Base-by-base conservation (phyloP, 2,113 vertebrate genomes). In the Eubucco bourcierii region DNA sequence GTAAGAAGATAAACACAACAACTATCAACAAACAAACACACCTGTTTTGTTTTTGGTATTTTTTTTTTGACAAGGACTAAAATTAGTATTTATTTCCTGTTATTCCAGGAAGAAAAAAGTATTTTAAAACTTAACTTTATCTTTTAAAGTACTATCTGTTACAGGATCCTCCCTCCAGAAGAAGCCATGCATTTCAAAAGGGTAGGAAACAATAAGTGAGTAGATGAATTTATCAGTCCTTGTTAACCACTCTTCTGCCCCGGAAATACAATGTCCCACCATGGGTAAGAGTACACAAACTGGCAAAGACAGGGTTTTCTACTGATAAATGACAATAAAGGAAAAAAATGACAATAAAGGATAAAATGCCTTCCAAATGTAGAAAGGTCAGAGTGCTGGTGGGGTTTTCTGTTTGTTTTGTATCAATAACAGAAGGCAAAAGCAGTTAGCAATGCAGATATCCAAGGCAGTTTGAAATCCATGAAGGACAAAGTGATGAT, bases 391-490 rank as follows among this genome's bases (percentile, higher is more conserved):
- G 46, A 56, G 90, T n/a, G 84, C 71, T 80, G 0, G 1, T 73
- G 63, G 50, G 50, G 44, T 34, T 82, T 92, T 56, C 84, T 68
- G 63, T 80, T 93, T 95, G 91, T 90, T 95, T 89, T 80, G 8
- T 61, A 70, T 78, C 89, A 94, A 64, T 80, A 94, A 88, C 94
- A 95, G 91, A 95, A 94, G 80, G 95, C 73, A 87, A 3, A 16
- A 68, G 81, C 74, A 88, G 87, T 75, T 80, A 96, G 80, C 33
- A 71, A 44, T 12, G 63, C 61, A 72, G 80, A 94, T 50, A 63
- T 44, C 9, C 80, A 64, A 75, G 39, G 63, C 89, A 88, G 80
- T 53, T 93, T 53, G 41, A 91, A 80, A 92, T 77, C 67, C 80
- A 70, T 1, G 12, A 27, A 90, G 68, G n/a, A n/a, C n/a, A n/a